Conservation (phyloP, 2,113 vertebrate species). For the Sigmodon hispidus region DNA sequence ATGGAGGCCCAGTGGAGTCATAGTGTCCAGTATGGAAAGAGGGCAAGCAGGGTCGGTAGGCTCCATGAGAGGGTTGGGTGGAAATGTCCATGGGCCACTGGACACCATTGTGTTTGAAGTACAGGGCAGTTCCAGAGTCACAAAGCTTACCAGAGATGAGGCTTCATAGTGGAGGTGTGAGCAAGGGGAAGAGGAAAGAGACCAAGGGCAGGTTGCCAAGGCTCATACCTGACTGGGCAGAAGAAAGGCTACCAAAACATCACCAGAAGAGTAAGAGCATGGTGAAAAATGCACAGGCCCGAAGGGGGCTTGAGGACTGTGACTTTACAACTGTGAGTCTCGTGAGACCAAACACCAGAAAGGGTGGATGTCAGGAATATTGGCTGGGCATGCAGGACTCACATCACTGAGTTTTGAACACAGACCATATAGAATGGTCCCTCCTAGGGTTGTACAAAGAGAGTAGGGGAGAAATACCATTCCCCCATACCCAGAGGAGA, state of each 20-base stretch:
- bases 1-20: not conserved
- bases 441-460: too few relatives aligned
- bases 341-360: not conserved
- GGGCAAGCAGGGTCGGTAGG: too few relatives aligned
- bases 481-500: not conserved
- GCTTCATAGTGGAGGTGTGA: not conserved
- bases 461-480: too few relatives aligned
- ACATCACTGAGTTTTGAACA: not conserved
- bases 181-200: not conserved
- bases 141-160: too few relatives aligned
- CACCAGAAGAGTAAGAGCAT: not conserved
- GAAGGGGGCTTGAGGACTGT: accelerated
- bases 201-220: not conserved
- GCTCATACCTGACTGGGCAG: too few relatives aligned
- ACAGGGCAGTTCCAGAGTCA: not conserved
- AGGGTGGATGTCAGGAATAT: not conserved
- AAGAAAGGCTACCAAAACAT: not conserved
- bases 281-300: not conserved
- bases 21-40: not conserved
- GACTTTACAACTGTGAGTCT: not conserved
- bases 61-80: not conserved
- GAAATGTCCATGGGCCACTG: not conserved
- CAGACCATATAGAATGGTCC: accelerated
- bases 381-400: not conserved
- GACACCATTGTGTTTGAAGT: not conserved